Conservation (phyloP, 2,888 invertebrate species). For the Stictocephala bisonia region DNA sequence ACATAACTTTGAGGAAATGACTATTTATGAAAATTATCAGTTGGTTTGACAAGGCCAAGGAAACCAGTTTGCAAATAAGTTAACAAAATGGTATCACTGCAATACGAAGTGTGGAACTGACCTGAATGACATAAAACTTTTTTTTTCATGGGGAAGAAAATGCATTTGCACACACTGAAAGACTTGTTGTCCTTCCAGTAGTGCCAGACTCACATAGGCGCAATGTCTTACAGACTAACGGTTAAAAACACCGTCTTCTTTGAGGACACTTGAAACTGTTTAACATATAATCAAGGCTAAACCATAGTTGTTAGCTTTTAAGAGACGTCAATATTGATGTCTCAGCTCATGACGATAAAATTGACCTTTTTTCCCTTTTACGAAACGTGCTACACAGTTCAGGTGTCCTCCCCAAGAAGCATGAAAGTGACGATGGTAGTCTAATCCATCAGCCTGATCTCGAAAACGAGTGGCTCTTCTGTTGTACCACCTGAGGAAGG, state of each 20-base stretch:
- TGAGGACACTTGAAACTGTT: constrained; percentile 15
- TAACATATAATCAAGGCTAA: neutral
- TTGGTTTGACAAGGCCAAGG: no score
- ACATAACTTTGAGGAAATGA: no score
- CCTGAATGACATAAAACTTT: no score
- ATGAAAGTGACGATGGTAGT: constrained; percentile 47
- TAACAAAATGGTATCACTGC: no score
- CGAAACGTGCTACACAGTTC: neutral
- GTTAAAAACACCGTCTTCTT: neutral
- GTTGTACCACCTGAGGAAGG: constrained; percentile 46
- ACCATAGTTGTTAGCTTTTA: no score
- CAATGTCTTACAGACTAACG: neutral
- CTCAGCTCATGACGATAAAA: neutral
- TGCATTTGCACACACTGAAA: constrained; percentile 2
- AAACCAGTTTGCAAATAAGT: no score
- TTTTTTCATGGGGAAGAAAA: neutral
- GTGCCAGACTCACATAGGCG: neutral
- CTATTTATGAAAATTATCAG: no score
- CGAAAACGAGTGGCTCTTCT: constrained; percentile 6
- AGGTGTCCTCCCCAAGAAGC: constrained; percentile 41
- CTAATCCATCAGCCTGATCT: constrained; percentile 27
- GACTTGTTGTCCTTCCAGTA: neutral
- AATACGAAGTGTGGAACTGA: no score
- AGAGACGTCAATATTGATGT: neutral
- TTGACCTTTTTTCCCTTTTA: neutral